A percentile compares a stretch with the other conserved stretches of the same genome.
phyloP scores from a whole-genome alignment of 1,140 invertebrate genomes.

The Saccostrea cuccullata region DNA sequence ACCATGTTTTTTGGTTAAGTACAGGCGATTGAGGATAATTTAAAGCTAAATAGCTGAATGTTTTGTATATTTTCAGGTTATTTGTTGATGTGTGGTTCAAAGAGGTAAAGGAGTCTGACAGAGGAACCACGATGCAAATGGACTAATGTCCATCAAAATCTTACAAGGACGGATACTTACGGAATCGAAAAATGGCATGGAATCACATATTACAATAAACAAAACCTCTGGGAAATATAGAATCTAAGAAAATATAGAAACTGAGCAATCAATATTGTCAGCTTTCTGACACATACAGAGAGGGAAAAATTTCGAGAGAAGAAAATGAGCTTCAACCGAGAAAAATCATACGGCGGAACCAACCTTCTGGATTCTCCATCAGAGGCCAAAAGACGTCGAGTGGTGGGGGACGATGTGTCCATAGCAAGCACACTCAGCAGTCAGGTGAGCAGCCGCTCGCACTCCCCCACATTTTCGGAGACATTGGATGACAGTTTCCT shows the following conservation, averaged over 20 bases:
- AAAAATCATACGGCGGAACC: conserved; percentile 42
- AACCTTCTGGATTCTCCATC: conserved; percentile 55
- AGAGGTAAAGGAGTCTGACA: neutral
- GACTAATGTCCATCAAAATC: conserved; percentile 2
- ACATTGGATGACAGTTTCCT: conserved; percentile 60
- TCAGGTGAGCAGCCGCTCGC: conserved; percentile 63
- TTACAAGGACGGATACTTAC: neutral
- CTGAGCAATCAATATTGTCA: neutral
- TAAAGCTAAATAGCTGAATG: neutral
- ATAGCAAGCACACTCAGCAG: conserved; percentile 50
- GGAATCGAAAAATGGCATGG: conserved; percentile 18
- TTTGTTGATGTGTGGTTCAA: neutral
- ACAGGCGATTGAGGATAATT: neutral
- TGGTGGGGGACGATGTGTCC: conserved; percentile 57
- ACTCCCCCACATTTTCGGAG: conserved; percentile 58
- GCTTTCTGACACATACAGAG: neutral
- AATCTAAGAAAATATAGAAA: neutral
- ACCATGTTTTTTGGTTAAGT: neutral
- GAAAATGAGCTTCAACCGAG: conserved; percentile 39
- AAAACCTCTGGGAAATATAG: conserved; percentile 6
- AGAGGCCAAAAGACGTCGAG: conserved; percentile 61
- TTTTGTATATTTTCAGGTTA: conserved; percentile 8
- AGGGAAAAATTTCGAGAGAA: conserved; percentile 21
- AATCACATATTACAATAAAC: neutral
- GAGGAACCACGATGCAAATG: neutral